Base-by-base conservation (phyloP, 2,888 invertebrate genomes). In the Coelopa pilipes region DNA sequence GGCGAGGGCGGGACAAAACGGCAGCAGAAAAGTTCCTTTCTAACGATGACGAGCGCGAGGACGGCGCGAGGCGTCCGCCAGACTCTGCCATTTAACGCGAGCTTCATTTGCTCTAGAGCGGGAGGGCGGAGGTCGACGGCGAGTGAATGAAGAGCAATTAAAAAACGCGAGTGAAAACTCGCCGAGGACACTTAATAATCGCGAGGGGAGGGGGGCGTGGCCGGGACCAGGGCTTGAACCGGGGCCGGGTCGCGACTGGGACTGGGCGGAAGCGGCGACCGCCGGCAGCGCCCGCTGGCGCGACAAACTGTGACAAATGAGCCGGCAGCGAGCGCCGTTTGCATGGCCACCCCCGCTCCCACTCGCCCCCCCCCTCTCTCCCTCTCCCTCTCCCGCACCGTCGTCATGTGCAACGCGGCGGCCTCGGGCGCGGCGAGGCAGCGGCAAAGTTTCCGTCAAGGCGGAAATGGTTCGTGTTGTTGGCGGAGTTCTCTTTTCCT, bases 91-190 rank as follows among this genome's bases (percentile, higher is more conserved):
- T 65, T 66, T 67, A 66, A 57, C 69, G 34, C 24, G 9, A 65
- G 72, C 72, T 66, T 75, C 69, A 70, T 75, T 75, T 75, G 62
- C 70, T 73, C 73, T 71, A 73, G 55, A 68, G 68, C 62, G 73
- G 13, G 57, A 53, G 65, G 11, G 24, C 21, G 19, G 50, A 11
- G 15, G 11, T 21, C 17, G 15, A 17, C 34, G 15, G 24, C 47
- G 45, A 13, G 21, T 47, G 53, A 73, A 62, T 70, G 45, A 70
- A 74, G 70, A 74, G 70, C 74, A 74, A 70, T 74, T 74, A 74
- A 74, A 74, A 53, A 45, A 45, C 65, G 62, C 24, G 55, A 66
- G 63, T 65, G 70, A 57, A 63, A 70, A 74, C 21, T 65, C 50
- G 46, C 12, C 50, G 65, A 73, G 63, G 46, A 69, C 73, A 69